Conservation (phyloP, 2,888 invertebrate species). For the Crepidodera aurea region DNA sequence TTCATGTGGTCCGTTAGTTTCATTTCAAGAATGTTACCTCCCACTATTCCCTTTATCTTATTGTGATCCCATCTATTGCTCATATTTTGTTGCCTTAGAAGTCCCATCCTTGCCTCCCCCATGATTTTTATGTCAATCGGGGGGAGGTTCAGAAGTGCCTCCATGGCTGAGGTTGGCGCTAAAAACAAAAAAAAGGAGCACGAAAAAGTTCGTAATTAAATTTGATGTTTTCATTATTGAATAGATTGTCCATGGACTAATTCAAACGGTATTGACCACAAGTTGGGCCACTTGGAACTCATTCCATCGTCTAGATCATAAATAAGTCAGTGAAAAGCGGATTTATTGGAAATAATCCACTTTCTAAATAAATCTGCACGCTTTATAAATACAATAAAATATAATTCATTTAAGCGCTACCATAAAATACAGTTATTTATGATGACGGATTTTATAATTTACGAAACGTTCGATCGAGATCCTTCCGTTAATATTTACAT, state of each 20-base stretch:
- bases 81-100: no score
- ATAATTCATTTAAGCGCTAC: slow-evolving; percentile 54
- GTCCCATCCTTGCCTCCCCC: no score
- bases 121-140: no score
- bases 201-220: no score
- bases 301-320: slow-evolving; percentile 51
- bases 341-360: slow-evolving; percentile 51
- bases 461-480: slow-evolving; percentile 39
- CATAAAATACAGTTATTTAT: slow-evolving; percentile 53
- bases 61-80: no score
- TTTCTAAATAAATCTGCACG: slow-evolving; percentile 51
- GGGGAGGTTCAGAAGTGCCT: no score
- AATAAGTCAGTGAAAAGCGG: slow-evolving; percentile 48
- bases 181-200: no score
- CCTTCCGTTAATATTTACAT: slow-evolving; percentile 43
- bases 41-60: no score
- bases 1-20: no score
- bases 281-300: slow-evolving; percentile 45
- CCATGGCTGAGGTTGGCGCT: no score
- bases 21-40: no score
- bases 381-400: slow-evolving; percentile 54
- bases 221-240: no score
- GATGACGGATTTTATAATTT: slow-evolving; percentile 50
- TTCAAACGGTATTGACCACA: not conserved
- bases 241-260: slow-evolving; percentile 1